Conservation (phyloP, 2,888 invertebrate genomes). For the Poecilobothrus nobilitatus region DNA sequence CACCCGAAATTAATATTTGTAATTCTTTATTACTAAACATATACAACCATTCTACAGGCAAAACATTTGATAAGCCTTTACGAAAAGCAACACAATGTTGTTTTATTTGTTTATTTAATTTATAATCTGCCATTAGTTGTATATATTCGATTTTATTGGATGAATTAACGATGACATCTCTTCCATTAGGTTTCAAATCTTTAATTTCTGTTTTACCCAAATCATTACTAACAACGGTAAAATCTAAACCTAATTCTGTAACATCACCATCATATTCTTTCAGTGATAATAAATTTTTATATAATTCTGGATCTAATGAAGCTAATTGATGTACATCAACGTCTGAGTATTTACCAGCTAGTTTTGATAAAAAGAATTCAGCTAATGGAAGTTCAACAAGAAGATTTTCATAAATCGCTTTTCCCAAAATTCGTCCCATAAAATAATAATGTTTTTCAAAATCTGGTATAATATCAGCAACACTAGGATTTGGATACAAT, state of each 20-base stretch:
- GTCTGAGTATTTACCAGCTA: constrained; percentile 64
- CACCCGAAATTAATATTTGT: constrained; percentile 93
- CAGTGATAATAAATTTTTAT: constrained; percentile 80
- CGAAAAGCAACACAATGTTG: constrained; percentile 82
- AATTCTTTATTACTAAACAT: constrained; percentile 92
- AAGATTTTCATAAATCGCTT: constrained; percentile 91
- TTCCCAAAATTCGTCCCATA: constrained; percentile 87
- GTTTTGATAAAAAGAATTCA: constrained; percentile 86
- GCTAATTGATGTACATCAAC: constrained; percentile 86
- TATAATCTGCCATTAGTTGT: constrained; percentile 91
- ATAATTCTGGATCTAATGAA: constrained; percentile 78
- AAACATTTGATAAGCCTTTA: constrained; percentile 81
- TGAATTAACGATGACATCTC: constrained; percentile 81
- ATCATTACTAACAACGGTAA: constrained; percentile 83
- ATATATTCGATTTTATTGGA: constrained; percentile 94
- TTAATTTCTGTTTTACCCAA: constrained; percentile 82
- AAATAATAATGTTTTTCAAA: constrained; percentile 88
- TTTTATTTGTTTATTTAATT: constrained; percentile 82
- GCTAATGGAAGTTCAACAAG: constrained; percentile 91
- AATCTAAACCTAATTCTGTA: constrained; percentile 81
- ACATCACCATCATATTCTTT: constrained; percentile 81
- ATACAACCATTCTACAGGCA: constrained; percentile 85
- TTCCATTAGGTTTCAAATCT: constrained; percentile 84
- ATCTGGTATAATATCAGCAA: constrained; percentile 74
- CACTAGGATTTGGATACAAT: constrained; percentile 93